These are phyloP conservation scores for Hipparchia sbordonii DNA, from an alignment of 2,888 invertebrate genomes.

Conservation along the genomic window DNA sequence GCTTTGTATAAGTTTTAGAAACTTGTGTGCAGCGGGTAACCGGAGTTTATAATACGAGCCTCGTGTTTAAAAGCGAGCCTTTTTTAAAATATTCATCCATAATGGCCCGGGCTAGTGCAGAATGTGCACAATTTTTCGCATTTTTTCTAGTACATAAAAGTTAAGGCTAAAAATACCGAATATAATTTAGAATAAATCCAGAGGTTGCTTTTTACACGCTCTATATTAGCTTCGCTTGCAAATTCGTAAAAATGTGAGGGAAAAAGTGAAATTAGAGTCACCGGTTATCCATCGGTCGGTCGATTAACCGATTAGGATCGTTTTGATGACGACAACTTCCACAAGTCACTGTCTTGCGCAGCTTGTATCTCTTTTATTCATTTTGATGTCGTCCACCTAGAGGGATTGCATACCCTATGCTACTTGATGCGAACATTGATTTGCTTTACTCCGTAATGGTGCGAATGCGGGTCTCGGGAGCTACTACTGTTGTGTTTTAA, in stretches of 20 bases:
- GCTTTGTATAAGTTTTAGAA: background rate
- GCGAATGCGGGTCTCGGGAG: too few relatives aligned
- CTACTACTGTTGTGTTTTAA: background rate
- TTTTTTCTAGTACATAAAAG: background rate
- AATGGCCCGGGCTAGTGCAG: conserved; percentile 6
- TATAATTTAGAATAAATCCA: background rate
- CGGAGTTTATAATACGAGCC: conserved; percentile 4
- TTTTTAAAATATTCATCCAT: conserved; percentile 20
- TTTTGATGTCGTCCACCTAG: too few relatives aligned
- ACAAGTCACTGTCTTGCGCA: too few relatives aligned
- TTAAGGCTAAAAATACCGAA: background rate
- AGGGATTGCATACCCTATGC: too few relatives aligned
- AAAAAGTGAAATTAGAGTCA: too few relatives aligned
- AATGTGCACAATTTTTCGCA: conserved; percentile 13
- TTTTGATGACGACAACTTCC: too few relatives aligned
- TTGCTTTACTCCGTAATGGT: too few relatives aligned
- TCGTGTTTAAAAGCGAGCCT: background rate
- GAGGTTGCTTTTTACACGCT: background rate
- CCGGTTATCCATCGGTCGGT: too few relatives aligned
- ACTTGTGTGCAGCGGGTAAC: background rate
- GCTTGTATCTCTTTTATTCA: too few relatives aligned
- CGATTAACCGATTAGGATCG: too few relatives aligned
- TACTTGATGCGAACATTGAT: too few relatives aligned
- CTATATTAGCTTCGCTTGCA: background rate
- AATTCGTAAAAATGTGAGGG: too few relatives aligned